Conservation (phyloP, 2,888 invertebrate genomes). For the Cistogaster globosa region DNA sequence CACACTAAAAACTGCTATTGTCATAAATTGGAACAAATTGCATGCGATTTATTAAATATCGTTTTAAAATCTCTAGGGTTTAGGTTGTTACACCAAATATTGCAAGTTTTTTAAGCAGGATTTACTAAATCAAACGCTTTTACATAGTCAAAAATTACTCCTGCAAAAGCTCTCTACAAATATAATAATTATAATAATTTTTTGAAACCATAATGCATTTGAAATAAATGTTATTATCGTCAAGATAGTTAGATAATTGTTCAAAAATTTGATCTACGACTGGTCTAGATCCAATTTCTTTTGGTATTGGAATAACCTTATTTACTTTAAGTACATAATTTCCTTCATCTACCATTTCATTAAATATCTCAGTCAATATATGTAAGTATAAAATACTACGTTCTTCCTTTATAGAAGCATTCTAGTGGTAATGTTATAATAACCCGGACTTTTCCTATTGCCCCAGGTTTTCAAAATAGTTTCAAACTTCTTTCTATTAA, state of each 20-base stretch:
- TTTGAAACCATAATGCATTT: not conserved
- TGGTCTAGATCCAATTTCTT: not conserved
- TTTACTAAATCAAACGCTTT: not conserved
- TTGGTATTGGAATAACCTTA: conserved; percentile 4
- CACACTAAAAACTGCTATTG: no score
- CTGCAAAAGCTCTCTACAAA: not conserved
- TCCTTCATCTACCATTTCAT: not conserved
- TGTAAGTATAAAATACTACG: no score
- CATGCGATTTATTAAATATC: not conserved
- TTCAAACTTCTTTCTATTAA: no score
- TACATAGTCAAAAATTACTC: not conserved
- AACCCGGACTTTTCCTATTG: not conserved
- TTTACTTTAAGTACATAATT: not conserved
- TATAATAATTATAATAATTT: no score
- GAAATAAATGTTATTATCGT: conserved; percentile 2
- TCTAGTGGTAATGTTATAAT: not conserved
- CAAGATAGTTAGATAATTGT: no score
- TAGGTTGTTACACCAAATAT: not conserved
- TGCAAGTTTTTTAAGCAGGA: not conserved
- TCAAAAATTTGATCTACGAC: not conserved
- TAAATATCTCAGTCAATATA: not conserved
- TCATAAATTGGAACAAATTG: no score
- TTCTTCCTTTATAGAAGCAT: not conserved
- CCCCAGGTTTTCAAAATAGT: not conserved
- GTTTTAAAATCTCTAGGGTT: not conserved